Evolutionary conservation across 2,888 invertebrate genomes (phyloP).

Genomic region (Dicyrtomina minuta): DNA sequence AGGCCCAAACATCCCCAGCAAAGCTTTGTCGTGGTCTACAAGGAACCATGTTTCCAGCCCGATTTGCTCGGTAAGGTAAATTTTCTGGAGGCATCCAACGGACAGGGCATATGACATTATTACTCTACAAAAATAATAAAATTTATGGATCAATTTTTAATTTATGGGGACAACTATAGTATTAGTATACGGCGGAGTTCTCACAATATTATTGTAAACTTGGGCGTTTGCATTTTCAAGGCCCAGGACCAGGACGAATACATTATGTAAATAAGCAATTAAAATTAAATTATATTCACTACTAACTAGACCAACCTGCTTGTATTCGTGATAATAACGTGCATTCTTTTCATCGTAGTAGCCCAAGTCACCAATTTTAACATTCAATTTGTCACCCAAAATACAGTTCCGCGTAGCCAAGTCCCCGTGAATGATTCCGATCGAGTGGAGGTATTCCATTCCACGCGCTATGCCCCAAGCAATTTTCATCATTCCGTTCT

Average conservation of each 20-base stretch:
- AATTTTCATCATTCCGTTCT: conserved; percentile 13
- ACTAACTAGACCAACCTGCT: too few species aligned
- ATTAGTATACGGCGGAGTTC: too few species aligned
- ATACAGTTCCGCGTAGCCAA: conserved; percentile 15
- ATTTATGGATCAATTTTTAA: too few species aligned
- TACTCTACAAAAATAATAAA: too few species aligned
- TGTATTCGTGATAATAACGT: too few species aligned
- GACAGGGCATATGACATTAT: conserved; percentile 2
- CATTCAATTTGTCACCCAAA: neutral
- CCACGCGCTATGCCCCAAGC: conserved; percentile 11
- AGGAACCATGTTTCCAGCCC: neutral
- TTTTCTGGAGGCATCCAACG: conserved; percentile 22
- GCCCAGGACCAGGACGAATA: too few species aligned
- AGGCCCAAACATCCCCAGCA: conserved; percentile 23
- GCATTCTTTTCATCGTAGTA: conserved; percentile 3
- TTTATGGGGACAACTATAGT: too few species aligned
- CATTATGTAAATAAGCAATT: too few species aligned
- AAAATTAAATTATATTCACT: too few species aligned
- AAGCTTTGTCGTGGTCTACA: neutral
- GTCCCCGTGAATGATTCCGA: conserved; percentile 15
- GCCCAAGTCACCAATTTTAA: conserved; percentile 23
- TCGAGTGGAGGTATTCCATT: conserved; percentile 23
- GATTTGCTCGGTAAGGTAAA: neutral
- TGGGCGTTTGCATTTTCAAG: too few species aligned
- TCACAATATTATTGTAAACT: too few species aligned